Conservation (phyloP, 2,888 invertebrate genomes). For the Luffia ferchaultella region DNA sequence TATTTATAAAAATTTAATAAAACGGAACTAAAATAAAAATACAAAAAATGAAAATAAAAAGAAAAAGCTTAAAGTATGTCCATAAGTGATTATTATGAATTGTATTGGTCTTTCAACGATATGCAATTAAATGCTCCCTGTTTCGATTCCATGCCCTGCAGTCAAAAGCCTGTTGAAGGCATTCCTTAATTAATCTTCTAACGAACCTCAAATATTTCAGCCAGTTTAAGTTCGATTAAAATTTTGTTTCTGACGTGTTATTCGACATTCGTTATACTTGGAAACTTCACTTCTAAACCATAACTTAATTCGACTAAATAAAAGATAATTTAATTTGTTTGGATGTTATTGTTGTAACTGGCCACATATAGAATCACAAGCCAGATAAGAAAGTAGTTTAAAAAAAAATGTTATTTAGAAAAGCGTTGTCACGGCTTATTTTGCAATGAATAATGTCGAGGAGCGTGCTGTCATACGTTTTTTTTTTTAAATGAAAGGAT, state of each 20-base stretch:
- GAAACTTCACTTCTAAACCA: not conserved
- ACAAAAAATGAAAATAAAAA: too few relatives aligned
- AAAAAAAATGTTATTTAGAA: not conserved
- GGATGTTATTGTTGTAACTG: too few relatives aligned
- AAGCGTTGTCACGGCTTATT: not conserved
- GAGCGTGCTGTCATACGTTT: not conserved
- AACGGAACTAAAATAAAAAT: too few relatives aligned
- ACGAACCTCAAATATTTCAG: conserved; percentile 29
- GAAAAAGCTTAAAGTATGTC: too few relatives aligned
- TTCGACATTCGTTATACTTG: not conserved
- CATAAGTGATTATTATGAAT: too few relatives aligned
- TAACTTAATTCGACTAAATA: too few relatives aligned
- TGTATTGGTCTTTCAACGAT: too few relatives aligned
- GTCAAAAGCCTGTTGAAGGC: conserved; percentile 32
- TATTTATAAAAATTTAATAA: too few relatives aligned
- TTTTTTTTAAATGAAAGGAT: not conserved
- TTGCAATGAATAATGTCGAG: not conserved
- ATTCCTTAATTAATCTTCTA: conserved; percentile 50
- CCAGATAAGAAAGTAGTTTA: too few relatives aligned
- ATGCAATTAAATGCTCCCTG: too few relatives aligned
- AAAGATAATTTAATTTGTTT: too few relatives aligned
- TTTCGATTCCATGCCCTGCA: not conserved
- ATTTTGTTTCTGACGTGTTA: conserved; percentile 10
- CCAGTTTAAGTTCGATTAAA: conserved; percentile 14
- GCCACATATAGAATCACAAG: too few relatives aligned